Conservation (phyloP, 2,113 vertebrate genomes). For the Podarcis raffonei region DNA sequence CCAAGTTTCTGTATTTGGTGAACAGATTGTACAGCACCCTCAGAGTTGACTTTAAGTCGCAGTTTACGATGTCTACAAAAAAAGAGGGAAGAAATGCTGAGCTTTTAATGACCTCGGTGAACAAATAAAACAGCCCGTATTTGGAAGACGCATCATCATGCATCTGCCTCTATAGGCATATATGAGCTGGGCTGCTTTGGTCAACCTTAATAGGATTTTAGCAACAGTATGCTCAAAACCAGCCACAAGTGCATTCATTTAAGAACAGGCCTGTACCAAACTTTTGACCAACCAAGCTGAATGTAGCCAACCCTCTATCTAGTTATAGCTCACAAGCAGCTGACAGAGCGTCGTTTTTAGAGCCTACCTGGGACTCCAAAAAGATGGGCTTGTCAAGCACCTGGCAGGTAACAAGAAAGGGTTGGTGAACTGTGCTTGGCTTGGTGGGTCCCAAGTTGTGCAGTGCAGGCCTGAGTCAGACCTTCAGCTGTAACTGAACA, state of each 20-base stretch:
- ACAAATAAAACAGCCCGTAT: neutral
- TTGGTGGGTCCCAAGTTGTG: neutral
- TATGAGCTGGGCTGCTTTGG: neutral
- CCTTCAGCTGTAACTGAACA: neutral
- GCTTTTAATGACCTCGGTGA: neutral
- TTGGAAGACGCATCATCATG: neutral
- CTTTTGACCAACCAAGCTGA: neutral
- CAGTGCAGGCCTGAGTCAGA: neutral
- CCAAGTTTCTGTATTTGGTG: conserved; percentile 93
- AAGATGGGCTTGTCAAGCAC: neutral
- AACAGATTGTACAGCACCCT: conserved; percentile 98
- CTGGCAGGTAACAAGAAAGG: neutral
- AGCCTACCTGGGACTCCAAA: neutral
- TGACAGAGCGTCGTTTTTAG: neutral
- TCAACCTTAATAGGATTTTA: neutral
- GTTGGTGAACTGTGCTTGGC: neutral
- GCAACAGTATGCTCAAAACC: neutral
- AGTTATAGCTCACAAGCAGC: neutral
- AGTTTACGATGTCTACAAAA: conserved; percentile 94
- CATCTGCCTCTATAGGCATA: neutral
- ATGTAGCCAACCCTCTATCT: neutral
- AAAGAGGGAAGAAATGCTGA: conserved; percentile 30
- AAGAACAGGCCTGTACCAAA: neutral
- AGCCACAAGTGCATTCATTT: neutral
- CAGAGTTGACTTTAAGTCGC: conserved; percentile 95